phyloP scores from a whole-genome alignment of 2,888 invertebrate species.

The Rotaria socialis region DNA sequence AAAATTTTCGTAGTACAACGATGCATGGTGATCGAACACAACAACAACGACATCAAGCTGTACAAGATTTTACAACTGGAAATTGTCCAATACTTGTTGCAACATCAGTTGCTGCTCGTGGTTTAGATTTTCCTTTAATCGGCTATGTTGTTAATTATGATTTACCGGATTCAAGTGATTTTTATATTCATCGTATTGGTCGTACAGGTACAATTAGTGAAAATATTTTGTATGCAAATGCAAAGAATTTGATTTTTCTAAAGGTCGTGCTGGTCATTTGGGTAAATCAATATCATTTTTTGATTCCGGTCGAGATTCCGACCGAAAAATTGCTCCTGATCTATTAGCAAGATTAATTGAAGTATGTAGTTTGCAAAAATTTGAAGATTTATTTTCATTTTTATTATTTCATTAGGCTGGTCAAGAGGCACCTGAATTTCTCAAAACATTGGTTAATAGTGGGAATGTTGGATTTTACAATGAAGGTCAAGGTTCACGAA shows the following conservation, averaged over 20 bases:
- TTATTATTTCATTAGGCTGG: conserved; percentile 8
- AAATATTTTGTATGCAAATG: neutral
- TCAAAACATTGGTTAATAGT: neutral
- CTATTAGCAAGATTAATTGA: conserved; percentile 24
- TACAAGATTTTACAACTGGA: conserved; percentile 72
- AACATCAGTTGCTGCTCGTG: conserved; percentile 87
- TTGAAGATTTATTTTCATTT: too few species aligned
- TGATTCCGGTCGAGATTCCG: conserved; percentile 40
- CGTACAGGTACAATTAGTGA: conserved; percentile 36
- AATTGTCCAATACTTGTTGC: conserved; percentile 77
- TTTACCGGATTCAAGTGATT: conserved; percentile 94
- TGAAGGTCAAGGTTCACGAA: neutral
- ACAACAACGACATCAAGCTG: conserved; percentile 69
- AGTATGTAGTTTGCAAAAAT: neutral
- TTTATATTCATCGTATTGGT: conserved; percentile 66
- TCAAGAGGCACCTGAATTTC: conserved; percentile 44
- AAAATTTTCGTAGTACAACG: conserved; percentile 69
- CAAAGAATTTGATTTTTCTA: neutral
- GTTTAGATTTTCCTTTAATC: conserved; percentile 69
- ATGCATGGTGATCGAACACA: conserved; percentile 66
- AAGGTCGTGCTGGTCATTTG: conserved; percentile 44
- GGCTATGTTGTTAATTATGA: conserved; percentile 97
- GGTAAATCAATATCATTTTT: conserved; percentile 46
- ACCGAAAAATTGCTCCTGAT: conserved; percentile 38
- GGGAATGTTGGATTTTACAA: neutral